phyloP scores from a whole-genome alignment of 2,888 invertebrate genomes.

The Odontocolon sp. region DNA sequence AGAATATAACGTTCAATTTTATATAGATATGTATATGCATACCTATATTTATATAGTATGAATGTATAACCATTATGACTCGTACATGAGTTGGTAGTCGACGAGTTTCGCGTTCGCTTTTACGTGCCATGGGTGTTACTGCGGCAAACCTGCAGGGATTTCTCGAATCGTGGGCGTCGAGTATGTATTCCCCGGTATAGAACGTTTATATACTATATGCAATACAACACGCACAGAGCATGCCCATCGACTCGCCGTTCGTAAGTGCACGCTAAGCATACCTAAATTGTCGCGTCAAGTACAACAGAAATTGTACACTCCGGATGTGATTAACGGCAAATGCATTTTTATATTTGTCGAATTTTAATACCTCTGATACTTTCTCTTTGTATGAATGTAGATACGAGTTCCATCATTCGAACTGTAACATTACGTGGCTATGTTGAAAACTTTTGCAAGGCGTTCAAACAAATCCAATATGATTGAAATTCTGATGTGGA shows the following conservation, averaged over 20 bases:
- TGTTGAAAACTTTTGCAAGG: too few species aligned
- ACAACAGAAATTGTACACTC: conserved; percentile 13
- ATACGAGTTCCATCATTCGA: too few species aligned
- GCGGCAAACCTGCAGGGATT: not conserved
- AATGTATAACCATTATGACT: not conserved
- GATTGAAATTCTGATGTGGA: too few species aligned
- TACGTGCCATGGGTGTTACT: conserved; percentile 27
- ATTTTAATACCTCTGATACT: too few species aligned
- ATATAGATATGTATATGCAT: not conserved
- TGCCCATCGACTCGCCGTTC: conserved; percentile 1
- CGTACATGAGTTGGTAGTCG: not conserved
- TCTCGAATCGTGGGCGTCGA: not conserved
- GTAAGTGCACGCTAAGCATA: conserved; percentile 51
- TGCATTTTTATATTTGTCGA: not conserved
- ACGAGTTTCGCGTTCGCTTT: conserved; percentile 28
- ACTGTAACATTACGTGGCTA: too few species aligned
- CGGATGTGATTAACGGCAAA: conserved; percentile 13
- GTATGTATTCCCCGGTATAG: conserved; percentile 2
- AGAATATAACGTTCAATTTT: not conserved
- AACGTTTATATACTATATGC: conserved; percentile 3
- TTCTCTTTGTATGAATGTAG: too few species aligned
- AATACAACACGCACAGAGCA: conserved; percentile 9
- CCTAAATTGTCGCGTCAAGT: conserved; percentile 24
- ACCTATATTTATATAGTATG: too few species aligned
- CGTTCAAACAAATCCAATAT: too few species aligned